Conservation (phyloP, 2,888 invertebrate genomes). For the Tridacna crocea region DNA sequence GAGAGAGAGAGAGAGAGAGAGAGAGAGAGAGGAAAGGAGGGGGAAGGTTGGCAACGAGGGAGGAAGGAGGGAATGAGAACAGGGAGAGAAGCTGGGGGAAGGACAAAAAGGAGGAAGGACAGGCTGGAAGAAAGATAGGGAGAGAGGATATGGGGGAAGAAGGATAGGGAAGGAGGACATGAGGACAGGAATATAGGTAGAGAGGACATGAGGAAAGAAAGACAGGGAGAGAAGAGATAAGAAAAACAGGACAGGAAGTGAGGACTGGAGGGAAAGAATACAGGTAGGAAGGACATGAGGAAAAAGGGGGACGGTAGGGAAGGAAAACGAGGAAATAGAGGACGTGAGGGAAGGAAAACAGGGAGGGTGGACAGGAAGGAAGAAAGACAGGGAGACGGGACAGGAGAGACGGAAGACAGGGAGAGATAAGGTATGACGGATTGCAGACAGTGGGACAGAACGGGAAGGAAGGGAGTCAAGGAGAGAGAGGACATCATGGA, state of each 20-base stretch:
- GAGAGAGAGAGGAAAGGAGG: not conserved
- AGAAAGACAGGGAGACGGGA: too few relatives aligned
- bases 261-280: not conserved
- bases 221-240: not conserved
- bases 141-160: not conserved
- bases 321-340: too few relatives aligned
- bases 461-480: not conserved
- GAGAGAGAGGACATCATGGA: not conserved
- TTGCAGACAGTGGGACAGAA: too few relatives aligned
- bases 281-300: not conserved
- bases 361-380: too few relatives aligned
- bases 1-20: constrained; percentile 1
- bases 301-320: too few relatives aligned
- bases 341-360: too few relatives aligned
- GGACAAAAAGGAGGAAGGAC: not conserved
- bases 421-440: too few relatives aligned
- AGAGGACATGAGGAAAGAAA: not conserved
- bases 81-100: not conserved
- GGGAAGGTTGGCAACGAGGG: not conserved
- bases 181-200: not conserved
- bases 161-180: not conserved
- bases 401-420: too few relatives aligned
- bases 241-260: not conserved
- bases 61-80: not conserved
- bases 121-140: not conserved